Conservation (phyloP, 35 echinoderm and acorn worm species). For the Ophioderma brevispina region DNA sequence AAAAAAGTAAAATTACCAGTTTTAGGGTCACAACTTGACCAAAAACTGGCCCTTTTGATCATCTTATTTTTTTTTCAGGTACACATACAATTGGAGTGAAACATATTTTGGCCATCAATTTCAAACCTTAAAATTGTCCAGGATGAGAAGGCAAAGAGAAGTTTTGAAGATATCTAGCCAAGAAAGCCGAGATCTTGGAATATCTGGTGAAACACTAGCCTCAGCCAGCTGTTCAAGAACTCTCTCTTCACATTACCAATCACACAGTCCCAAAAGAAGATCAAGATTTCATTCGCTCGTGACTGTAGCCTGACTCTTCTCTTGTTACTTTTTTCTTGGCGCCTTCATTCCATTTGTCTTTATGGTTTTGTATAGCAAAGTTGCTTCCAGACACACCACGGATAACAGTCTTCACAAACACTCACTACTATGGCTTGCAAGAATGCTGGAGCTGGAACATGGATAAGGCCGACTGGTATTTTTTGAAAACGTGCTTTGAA, state of each 20-base stretch:
- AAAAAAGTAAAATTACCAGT: no score
- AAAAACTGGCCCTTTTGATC: no score
- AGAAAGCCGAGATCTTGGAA: neutral
- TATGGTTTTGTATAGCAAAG: neutral
- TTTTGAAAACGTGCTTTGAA: slow-evolving; percentile 27
- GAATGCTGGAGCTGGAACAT: neutral
- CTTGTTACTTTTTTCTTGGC: neutral
- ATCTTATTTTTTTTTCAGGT: no score
- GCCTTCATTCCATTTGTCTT: no score
- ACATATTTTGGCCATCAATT: no score
- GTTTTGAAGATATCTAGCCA: neutral
- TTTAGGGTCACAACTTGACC: no score
- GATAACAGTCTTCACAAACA: neutral
- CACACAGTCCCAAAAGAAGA: neutral
- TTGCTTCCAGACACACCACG: neutral
- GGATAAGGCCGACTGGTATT: slow-evolving; percentile 22
- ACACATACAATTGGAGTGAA: no score
- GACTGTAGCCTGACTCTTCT: neutral
- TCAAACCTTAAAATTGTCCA: no score
- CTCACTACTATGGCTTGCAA: slow-evolving; percentile 16
- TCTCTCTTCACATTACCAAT: neutral
- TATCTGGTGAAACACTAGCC: neutral
- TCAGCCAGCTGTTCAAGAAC: neutral
- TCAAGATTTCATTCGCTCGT: neutral
- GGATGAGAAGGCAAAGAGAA: neutral